Conservation (phyloP, 2,113 vertebrate species). For the Tapirus terrestris region DNA sequence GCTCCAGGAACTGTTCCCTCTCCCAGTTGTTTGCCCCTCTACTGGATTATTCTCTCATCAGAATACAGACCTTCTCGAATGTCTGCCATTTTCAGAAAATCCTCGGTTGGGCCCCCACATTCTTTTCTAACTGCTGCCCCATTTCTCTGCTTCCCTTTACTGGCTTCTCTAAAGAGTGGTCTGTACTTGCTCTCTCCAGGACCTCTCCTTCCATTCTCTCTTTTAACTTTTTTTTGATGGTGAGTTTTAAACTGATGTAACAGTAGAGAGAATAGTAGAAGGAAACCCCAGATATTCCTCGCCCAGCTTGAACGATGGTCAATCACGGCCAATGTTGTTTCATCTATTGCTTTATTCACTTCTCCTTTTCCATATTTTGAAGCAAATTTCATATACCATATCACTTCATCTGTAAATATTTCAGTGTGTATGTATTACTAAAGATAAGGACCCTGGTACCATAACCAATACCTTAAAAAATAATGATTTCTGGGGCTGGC, state of each 20-base stretch:
- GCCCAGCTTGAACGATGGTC: not conserved
- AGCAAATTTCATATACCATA: not conserved
- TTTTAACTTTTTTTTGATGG: not conserved
- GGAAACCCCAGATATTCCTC: not conserved
- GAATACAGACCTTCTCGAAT: not conserved
- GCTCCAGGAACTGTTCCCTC: not conserved
- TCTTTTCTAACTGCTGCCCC: not conserved
- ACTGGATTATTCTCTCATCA: not conserved
- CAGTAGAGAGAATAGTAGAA: not conserved
- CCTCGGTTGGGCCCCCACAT: not conserved
- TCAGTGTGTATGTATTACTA: not conserved
- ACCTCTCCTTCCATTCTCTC: not conserved
- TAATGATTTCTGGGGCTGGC: not conserved
- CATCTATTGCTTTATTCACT: not conserved
- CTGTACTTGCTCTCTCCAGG: not conserved
- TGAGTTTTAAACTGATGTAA: not conserved
- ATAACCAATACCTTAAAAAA: not conserved
- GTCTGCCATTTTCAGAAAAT: not conserved
- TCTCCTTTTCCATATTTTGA: not conserved
- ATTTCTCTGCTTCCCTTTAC: not conserved
- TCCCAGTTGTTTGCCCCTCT: not conserved
- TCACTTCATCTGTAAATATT: not conserved
- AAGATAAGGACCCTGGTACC: not conserved
- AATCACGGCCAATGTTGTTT: not conserved
- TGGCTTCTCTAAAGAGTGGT: not conserved